These are phyloP conservation scores for Hybos culiciformis DNA, from an alignment of 2,888 invertebrate species.

Conservation along the genomic window DNA sequence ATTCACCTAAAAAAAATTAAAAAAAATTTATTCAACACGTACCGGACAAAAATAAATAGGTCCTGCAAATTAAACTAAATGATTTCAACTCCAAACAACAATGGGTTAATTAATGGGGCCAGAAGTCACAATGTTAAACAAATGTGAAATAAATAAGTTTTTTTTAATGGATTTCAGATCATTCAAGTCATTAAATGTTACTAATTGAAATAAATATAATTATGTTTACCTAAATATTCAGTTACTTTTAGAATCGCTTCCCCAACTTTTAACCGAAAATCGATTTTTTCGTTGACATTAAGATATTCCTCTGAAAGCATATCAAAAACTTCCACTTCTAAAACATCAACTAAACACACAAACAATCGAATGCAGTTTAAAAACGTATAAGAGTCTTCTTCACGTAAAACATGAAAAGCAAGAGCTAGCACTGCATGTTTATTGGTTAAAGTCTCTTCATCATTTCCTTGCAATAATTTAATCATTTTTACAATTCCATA, in stretches of 20 bases:
- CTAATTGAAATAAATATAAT: neutral
- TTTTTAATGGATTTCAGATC: neutral
- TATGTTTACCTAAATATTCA: slow-evolving; percentile 25
- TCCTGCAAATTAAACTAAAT: too few species aligned
- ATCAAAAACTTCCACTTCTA: slow-evolving; percentile 30
- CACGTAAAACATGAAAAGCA: slow-evolving; percentile 26
- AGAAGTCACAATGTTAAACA: too few species aligned
- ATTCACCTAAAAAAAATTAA: slow-evolving; percentile 20
- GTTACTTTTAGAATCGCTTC: slow-evolving; percentile 31
- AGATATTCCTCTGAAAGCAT: slow-evolving; percentile 29
- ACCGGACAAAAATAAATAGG: too few species aligned
- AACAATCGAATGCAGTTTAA: slow-evolving; percentile 32
- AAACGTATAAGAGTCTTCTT: slow-evolving; percentile 32
- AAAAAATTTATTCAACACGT: neutral
- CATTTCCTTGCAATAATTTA: slow-evolving; percentile 22
- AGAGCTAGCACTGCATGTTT: slow-evolving; percentile 28
- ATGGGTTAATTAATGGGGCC: too few species aligned
- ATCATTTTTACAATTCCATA: slow-evolving; percentile 30
- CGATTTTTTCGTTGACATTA: slow-evolving; percentile 22
- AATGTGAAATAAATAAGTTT: too few species aligned
- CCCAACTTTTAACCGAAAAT: slow-evolving; percentile 31
- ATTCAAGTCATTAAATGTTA: neutral
- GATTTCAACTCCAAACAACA: too few species aligned
- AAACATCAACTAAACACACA: slow-evolving; percentile 23
- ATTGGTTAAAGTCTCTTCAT: slow-evolving; percentile 23